phyloP scores from a whole-genome alignment of 2,797 vertebrate genomes.

The Rhinophrynus dorsalis region DNA sequence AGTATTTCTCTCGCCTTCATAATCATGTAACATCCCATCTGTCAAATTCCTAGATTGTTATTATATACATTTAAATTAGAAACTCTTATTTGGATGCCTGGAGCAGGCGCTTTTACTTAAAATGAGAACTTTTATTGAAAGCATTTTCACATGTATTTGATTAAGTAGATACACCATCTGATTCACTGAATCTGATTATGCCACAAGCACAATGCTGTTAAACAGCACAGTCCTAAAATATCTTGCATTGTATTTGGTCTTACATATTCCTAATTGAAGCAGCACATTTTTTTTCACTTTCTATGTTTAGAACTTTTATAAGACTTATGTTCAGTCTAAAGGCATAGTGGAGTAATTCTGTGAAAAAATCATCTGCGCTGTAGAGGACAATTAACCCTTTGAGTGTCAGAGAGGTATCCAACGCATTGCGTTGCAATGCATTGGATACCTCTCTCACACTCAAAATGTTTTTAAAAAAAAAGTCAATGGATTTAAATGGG shows the following conservation, averaged over 20 bases:
- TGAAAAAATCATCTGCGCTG: no score
- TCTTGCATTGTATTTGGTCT: background rate
- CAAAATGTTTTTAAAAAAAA: no score
- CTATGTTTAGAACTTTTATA: background rate
- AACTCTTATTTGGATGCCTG: constrained; percentile 24
- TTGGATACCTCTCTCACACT: no score
- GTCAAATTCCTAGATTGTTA: constrained; percentile 18
- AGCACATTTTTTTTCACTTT: background rate
- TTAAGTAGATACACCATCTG: constrained; percentile 18
- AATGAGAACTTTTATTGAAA: constrained; percentile 40
- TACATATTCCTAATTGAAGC: background rate
- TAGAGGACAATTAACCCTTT: no score
- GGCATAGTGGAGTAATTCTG: no score
- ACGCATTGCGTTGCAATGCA: no score
- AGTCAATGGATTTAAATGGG: no score
- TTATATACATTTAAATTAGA: constrained; percentile 34
- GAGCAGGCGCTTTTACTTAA: constrained; percentile 27
- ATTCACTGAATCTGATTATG: constrained; percentile 13
- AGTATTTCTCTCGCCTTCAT: constrained; percentile 10
- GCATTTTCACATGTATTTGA: constrained; percentile 24
- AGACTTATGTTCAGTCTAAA: no score
- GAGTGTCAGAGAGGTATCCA: no score
- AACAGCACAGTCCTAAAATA: background rate
- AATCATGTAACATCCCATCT: constrained; percentile 25
- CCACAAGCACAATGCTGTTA: background rate